These are phyloP conservation scores for Sebastes matsubarae DNA, from an alignment of 2,797 vertebrate species.

Conservation along the genomic window DNA sequence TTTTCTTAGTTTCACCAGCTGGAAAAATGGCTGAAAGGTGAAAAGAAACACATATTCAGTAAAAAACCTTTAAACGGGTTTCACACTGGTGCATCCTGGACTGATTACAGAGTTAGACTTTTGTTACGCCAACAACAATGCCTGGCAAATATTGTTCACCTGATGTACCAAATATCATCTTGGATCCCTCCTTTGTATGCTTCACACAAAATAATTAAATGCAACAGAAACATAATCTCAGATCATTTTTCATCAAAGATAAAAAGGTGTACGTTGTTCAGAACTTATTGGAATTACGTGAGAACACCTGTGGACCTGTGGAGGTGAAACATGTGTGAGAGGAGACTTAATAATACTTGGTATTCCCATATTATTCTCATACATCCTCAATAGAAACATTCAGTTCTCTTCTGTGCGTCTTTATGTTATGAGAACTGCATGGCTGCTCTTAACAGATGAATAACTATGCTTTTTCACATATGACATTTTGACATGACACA, in stretches of 20 bases:
- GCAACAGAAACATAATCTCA: background rate
- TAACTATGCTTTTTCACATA: background rate
- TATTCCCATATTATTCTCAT: no score
- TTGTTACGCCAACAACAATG: background rate
- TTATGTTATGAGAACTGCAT: background rate
- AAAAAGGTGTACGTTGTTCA: background rate
- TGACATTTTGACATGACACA: background rate
- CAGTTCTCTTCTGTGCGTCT: no score
- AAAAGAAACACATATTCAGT: conserved; percentile 23
- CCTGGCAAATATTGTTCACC: background rate
- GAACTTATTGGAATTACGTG: no score
- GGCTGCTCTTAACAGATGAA: background rate
- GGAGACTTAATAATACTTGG: no score
- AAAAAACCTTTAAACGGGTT: background rate
- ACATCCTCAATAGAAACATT: no score
- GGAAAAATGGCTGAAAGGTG: conserved; percentile 93
- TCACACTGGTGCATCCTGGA: background rate
- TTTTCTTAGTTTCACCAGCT: conserved; percentile 95
- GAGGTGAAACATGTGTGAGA: no score
- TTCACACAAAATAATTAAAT: background rate
- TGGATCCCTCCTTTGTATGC: background rate
- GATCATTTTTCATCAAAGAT: background rate
- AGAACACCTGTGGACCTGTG: no score
- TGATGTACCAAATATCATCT: background rate
- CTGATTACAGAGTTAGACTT: background rate